Evolutionary conservation across 2,888 invertebrate genomes (phyloP).

Genomic region (Protodeltote pygarga): DNA sequence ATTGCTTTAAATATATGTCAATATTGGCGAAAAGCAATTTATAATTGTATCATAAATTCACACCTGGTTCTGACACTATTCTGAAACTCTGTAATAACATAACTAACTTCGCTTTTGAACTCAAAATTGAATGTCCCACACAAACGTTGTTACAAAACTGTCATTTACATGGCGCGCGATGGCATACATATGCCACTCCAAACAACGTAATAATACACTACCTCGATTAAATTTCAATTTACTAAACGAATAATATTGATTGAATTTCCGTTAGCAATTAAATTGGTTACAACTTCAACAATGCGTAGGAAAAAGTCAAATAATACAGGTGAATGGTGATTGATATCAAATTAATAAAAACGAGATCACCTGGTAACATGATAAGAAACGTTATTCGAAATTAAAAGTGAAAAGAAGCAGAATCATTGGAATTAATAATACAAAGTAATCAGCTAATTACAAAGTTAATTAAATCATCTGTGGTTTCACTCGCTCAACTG

Average conservation of each 20-base stretch:
- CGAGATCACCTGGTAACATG: constrained; percentile 29
- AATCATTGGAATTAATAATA: constrained; percentile 39
- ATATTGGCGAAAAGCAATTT: not conserved
- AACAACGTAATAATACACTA: too few relatives aligned
- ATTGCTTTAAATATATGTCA: too few relatives aligned
- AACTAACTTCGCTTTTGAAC: constrained; percentile 12
- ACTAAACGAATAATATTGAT: too few relatives aligned
- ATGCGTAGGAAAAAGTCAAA: constrained; percentile 16
- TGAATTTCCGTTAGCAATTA: constrained; percentile 14
- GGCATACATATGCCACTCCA: constrained; percentile 10
- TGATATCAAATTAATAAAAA: constrained; percentile 4
- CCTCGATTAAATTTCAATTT: too few relatives aligned
- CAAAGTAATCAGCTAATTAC: constrained; percentile 42
- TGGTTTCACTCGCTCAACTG: constrained; percentile 36
- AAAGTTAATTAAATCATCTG: constrained; percentile 43
- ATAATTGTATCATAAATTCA: constrained; percentile 4
- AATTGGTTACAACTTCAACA: constrained; percentile 6
- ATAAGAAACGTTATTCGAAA: constrained; percentile 34
- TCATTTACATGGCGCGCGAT: constrained; percentile 6
- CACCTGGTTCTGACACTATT: constrained; percentile 6
- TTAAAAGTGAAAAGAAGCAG: constrained; percentile 44
- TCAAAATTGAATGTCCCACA: constrained; percentile 24
- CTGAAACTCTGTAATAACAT: not conserved
- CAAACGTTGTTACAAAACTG: constrained; percentile 19
- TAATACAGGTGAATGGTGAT: constrained; percentile 11